Evolutionary conservation across 2,113 vertebrate species (phyloP), one percentile per base, ranked within the genome.

Genomic region (Pterocles gutturalis): DNA sequence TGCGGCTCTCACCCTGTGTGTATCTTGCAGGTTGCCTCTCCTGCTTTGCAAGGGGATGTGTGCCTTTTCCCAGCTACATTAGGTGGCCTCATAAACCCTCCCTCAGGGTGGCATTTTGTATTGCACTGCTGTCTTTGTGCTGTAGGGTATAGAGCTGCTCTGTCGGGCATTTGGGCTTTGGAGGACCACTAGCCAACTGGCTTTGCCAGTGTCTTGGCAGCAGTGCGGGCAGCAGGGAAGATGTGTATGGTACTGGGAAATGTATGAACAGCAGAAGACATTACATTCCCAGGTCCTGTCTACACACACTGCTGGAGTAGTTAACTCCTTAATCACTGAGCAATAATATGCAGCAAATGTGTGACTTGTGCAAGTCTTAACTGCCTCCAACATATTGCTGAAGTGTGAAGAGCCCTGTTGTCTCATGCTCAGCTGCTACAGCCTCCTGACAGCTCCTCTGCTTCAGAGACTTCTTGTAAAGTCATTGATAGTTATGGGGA

Each of bases 1-100:
- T 2, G 4, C 2, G 0, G 7, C 16, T 64, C 46, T 71, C 7
- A 2, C 19, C 34, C 19, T 13, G 17, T 4, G 3, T 2, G 1
- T 38, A 34, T 18, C 21, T 78, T 87, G 64, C 22, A 73, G 28
- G 41, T 54, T 66, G 24, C 49, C 46, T 48, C 55, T 88, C 5
- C 75, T 46, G 78, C 33, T 86, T 55, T 78, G 28, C 46, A 46
- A 77, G 7, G 49, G 66, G 10, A 15, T 21, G 9, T 19, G 31
- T 81, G 28, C 34, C 45, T 87, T 73, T 87, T 54, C 46, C 45
- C 24, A 19, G 26, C 12, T 61, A 0, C n/a, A 25, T 49, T 49
- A 77, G 51, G n/a, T 58, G 76, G 17, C 4, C 8, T 92, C 4
- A 26, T 24, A 61, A 54, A 16, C 20, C 49, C 58, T 65, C 36